Base-by-base conservation (phyloP, 1,140 invertebrate species). In the Telenomus remus region DNA sequence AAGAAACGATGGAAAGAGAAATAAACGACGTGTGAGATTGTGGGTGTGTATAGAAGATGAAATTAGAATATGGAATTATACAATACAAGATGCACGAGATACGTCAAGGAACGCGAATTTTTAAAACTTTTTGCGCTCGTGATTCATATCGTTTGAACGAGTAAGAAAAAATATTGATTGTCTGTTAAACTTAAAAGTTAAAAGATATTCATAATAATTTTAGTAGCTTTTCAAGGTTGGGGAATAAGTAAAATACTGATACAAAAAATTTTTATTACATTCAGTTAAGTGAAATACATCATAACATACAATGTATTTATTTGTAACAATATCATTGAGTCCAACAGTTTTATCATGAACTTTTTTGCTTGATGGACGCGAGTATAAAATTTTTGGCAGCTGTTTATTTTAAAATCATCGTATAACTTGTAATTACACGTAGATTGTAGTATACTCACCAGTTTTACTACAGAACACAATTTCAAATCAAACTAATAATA, bases 251-350 rank as follows among this genome's bases (percentile, higher is more conserved):
- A 54, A 69, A 39, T 10, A 42, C 16, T 39, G 42, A 55, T 15
- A 27, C 64, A 82, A 83, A 82, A 81, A 64, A 79, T 85, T 85
- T 68, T 75, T 75, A 79, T 85, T 85, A 86, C 81, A 84, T 76
- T 71, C 73, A 86, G 53, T 82, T 86, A 86, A 77, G 54, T 78
- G 72, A 69, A 78, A 72, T 80, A 84, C 78, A 83, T 78, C 61
- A 64, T 76, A 75, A 79, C 59, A 63, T 64, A 27, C 19, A 27
- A 55, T 51, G 50, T 46, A 53, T 47, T 54, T 51, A 68, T 47
- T 66, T 53, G 44, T 75, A 76, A 76, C 54, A 53, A 49, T 63
- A 68, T 53, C 50, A 33, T 44, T 16, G 69, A 50, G 9, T 64
- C 37, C 59, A 68, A 68, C 57, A 66, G 14, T 66, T 60, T 37